phyloP scores from a whole-genome alignment of 2,113 vertebrate species.

The Meleagris gallopavo region DNA sequence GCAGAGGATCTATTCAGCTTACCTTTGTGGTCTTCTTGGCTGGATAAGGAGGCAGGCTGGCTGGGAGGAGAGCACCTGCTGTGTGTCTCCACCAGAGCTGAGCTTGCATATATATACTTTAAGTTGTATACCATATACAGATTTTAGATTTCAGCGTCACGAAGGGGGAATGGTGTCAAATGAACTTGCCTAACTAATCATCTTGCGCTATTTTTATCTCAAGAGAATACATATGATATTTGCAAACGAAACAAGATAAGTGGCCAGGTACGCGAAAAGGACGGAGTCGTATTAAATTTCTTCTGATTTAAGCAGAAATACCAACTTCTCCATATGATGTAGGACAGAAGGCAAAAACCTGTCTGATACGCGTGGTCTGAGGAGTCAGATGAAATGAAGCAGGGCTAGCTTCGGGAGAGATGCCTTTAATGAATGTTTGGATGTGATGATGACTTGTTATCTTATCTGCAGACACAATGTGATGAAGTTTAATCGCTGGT shows the following conservation, averaged over 20 bases:
- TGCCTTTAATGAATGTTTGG: neutral
- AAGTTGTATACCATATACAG: slow-evolving; percentile 68
- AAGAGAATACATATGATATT: slow-evolving; percentile 71
- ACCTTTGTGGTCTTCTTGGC: slow-evolving; percentile 61
- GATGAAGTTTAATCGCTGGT: neutral
- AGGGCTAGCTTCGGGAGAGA: neutral
- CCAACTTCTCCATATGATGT: neutral
- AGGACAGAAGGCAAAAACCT: neutral
- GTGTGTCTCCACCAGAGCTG: slow-evolving; percentile 22
- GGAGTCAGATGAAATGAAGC: slow-evolving; percentile 15
- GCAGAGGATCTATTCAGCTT: slow-evolving; percentile 42
- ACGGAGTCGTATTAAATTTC: slow-evolving; percentile 54
- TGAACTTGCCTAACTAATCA: slow-evolving; percentile 70
- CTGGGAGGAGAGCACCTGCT: slow-evolving; percentile 54
- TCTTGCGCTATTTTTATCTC: slow-evolving; percentile 76
- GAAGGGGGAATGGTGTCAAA: slow-evolving; percentile 57
- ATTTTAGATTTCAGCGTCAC: slow-evolving; percentile 66
- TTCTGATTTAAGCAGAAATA: slow-evolving; percentile 66
- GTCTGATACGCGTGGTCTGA: neutral
- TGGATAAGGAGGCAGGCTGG: neutral
- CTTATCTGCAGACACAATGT: neutral
- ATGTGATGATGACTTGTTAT: neutral
- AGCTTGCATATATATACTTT: slow-evolving; percentile 60
- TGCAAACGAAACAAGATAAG: slow-evolving; percentile 71
- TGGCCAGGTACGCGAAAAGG: slow-evolving; percentile 52